Evolutionary conservation across 2,888 invertebrate genomes (phyloP).

Genomic region (Kuschelorhynchus macadamiae): DNA sequence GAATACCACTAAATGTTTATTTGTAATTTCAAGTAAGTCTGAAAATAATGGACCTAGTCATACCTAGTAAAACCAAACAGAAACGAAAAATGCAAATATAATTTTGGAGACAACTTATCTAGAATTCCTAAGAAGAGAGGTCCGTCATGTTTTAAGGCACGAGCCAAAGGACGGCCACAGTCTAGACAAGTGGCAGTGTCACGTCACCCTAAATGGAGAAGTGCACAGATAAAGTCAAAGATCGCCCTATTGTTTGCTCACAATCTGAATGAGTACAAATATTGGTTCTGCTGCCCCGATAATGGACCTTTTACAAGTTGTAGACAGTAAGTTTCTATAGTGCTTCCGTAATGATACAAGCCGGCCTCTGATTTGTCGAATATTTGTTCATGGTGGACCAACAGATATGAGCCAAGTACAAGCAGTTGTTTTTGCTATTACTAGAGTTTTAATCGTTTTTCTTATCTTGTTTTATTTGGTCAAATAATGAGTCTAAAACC

Average conservation of each 20-base stretch:
- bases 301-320: slow-evolving; percentile 6
- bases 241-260: slow-evolving; percentile 17
- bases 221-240: slow-evolving; percentile 21
- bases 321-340: not conserved
- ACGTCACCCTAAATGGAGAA: slow-evolving; percentile 31
- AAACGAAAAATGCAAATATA: not conserved
- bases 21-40: no score
- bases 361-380: not conserved
- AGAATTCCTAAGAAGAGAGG: not conserved
- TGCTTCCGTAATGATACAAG: slow-evolving; percentile 6
- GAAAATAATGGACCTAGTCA: not conserved
- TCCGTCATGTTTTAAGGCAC: not conserved
- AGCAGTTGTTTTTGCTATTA: no score
- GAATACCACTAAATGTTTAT: no score
- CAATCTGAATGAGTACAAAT: slow-evolving; percentile 18
- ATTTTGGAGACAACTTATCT: slow-evolving; percentile 1
- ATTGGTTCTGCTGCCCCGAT: slow-evolving; percentile 13
- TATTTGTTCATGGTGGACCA: slow-evolving; percentile 17
- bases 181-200: slow-evolving; percentile 27
- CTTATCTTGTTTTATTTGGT: no score
- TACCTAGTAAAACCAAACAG: not conserved
- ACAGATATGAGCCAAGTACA: no score
- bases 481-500: no score
- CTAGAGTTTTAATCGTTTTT: no score
- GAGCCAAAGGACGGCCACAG: slow-evolving; percentile 19